These are phyloP conservation scores for Solenopsis fugax DNA, from an alignment of 1,140 invertebrate species.

Conservation along the genomic window DNA sequence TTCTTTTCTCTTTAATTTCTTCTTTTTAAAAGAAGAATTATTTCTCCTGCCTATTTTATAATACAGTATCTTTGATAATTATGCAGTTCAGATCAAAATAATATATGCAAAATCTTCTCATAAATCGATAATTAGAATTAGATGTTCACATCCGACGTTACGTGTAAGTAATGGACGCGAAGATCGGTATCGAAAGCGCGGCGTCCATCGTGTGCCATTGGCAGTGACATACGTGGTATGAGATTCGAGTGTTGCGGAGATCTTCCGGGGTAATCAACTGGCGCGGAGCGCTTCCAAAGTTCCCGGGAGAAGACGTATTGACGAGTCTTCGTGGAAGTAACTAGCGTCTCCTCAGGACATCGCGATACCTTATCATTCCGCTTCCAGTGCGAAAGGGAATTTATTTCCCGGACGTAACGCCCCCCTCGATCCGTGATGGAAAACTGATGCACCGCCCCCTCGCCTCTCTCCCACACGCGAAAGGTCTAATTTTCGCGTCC, in stretches of 20 bases:
- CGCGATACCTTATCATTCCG: conserved; percentile 62
- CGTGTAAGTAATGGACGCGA: background rate
- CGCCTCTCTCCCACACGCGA: conserved; percentile 33
- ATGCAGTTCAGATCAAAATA: background rate
- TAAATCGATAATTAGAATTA: background rate
- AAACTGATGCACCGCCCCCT: conserved; percentile 27
- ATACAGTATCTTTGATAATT: background rate
- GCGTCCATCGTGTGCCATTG: background rate
- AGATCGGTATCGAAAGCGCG: background rate
- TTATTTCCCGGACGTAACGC: conserved; percentile 49
- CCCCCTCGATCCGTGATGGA: conserved; percentile 23
- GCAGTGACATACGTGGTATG: conserved; percentile 29
- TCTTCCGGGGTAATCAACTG: conserved; percentile 24
- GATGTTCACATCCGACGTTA: background rate
- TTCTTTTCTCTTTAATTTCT: too few species aligned
- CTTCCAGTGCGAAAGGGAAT: background rate
- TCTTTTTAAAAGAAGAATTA: background rate
- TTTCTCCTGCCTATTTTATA: background rate
- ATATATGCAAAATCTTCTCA: background rate
- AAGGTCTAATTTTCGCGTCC: conserved; percentile 42
- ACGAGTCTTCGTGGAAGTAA: conserved; percentile 39
- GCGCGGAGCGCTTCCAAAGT: background rate
- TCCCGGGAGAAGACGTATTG: conserved; percentile 59
- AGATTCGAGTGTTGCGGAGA: conserved; percentile 27
- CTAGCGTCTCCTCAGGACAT: conserved; percentile 48